Base-by-base conservation (phyloP, 2,888 invertebrate species). In the Scelioninae gen. 2 region DNA sequence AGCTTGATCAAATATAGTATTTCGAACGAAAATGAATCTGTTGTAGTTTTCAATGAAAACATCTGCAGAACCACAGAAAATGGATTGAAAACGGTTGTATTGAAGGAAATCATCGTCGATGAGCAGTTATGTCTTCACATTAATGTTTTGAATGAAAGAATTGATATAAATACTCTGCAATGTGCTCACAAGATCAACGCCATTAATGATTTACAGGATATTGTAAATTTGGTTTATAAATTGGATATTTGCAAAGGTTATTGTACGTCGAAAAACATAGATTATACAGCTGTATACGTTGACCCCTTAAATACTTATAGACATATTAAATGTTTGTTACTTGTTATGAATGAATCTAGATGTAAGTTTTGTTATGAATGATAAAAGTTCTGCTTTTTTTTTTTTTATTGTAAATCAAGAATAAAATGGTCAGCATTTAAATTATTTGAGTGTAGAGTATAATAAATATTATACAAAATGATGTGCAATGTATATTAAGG, bases 1-100 rank as follows among this genome's bases (percentile, higher is more conserved):
- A 71, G 64, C 48, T 71, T 63, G 70, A 71, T 71, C 6, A 71
- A 71, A 15, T 71, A 71, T 15, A 71, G 50, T 4, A 63, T 71
- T 35, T 50, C 64, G 0, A 71, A 64, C 7, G 57, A 37, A 7
- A 58, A 50, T 3, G 70, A 71, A 18, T 50, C 70, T 0, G 50
- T 64, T 1, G 11, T 71, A 2, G 63, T 71, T n/a, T 71, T 71
- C 10, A 71, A 64, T 28, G 70, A 64, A 43, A 71, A 64, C 10
- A 64, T 71, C 2, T 71, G 31, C 18, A 57, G 35, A 35, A 28
- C 63, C 2, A 58, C 43, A 0, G 64, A 64, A 28, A 71, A 64
- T 33, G 70, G 70, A 18, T n/a, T 71, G 50, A 63, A 64, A 31
- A 71, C 70, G 0, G 50, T 71, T 0, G 58, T 64, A 1, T 5